These are phyloP conservation scores for Apodemus speciosus DNA, from an alignment of 2,113 vertebrate genomes.

Conservation along the genomic window DNA sequence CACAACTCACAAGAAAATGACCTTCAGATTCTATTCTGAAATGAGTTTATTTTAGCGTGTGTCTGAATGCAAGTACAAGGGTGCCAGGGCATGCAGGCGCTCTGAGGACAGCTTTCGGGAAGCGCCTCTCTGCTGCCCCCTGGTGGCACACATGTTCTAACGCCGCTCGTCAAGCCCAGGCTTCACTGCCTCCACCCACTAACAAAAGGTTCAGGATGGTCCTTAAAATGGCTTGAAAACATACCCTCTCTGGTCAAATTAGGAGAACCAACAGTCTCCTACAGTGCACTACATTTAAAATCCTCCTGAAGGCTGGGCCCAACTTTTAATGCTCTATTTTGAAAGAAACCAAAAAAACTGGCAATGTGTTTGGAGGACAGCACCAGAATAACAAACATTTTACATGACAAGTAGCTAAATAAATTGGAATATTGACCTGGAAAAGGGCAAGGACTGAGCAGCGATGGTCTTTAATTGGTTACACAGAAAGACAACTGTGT, in stretches of 20 bases:
- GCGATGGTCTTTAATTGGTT: not conserved
- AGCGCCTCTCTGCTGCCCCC: not conserved
- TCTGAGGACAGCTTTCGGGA: not conserved
- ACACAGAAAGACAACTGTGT: not conserved
- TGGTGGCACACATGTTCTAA: not conserved
- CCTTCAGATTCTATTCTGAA: not conserved
- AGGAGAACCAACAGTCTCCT: not conserved
- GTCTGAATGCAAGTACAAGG: not conserved
- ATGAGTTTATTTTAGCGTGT: not conserved
- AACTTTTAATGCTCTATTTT: conserved; percentile 16
- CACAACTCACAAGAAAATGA: conserved; percentile 34
- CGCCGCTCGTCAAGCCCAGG: accelerated
- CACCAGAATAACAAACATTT: conserved; percentile 41
- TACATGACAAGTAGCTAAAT: not conserved
- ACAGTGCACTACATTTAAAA: not conserved
- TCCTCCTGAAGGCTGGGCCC: not conserved
- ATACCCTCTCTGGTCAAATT: conserved; percentile 12
- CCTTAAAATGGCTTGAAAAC: conserved; percentile 16
- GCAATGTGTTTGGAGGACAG: not conserved
- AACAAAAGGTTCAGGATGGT: conserved; percentile 16
- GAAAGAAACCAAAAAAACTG: not conserved
- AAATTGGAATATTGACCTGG: not conserved
- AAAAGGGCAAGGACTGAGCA: not conserved
- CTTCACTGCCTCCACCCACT: not conserved
- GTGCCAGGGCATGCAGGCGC: not conserved